Evolutionary conservation across 2,113 vertebrate genomes (phyloP), one percentile per base, ranked within the genome.

Genomic region (Eubucco bourcierii): DNA sequence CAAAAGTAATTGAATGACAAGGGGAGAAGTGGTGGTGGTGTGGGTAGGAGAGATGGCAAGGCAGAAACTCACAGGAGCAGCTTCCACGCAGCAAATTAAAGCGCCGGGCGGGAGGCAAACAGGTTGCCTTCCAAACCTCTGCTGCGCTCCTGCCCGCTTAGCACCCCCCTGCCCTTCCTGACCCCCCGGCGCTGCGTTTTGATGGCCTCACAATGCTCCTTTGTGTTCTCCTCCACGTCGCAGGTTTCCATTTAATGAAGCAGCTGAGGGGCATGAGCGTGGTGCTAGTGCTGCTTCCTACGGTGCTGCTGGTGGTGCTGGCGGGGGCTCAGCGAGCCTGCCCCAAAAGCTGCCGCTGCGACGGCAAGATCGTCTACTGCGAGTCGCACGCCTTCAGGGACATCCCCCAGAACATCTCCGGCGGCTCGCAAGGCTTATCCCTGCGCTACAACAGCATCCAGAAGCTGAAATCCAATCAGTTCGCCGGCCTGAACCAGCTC

Each of bases 311-410:
- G 33, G 98, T 97, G 10, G 93, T 96, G 96, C 97, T 98, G 9
- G 84, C 96, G 59, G 97, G 98, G 77, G 98, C 99, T 70, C 99
- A 99, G 97, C 98, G 99, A 89, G 98, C 98, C 84, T 99, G 99
- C 97, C 99, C 99, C 84, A 98, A 94, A 97, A 99, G 97, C 97
- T 99, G 99, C 97, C 98, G 99, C 95, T 99, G 99, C 52, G 99
- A 99, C 84, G 99, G 99, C 94, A 99, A 99, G 98, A 99, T 99
- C 82, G 98, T 99, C 64, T 99, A 99, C 97, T 99, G 99, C 37
- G 99, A 99, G 93, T 99, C 99, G 66, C 99, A 98, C 21, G 99
- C 99, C 9, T 99, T 99, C 86, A 97, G 98, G 63, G 99, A 99
- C 81, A 98, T 99, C 96, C 99, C 99, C 19, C 98, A 97, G 94